Base-by-base conservation (phyloP, 2,113 vertebrate species). In the Mobula birostris region DNA sequence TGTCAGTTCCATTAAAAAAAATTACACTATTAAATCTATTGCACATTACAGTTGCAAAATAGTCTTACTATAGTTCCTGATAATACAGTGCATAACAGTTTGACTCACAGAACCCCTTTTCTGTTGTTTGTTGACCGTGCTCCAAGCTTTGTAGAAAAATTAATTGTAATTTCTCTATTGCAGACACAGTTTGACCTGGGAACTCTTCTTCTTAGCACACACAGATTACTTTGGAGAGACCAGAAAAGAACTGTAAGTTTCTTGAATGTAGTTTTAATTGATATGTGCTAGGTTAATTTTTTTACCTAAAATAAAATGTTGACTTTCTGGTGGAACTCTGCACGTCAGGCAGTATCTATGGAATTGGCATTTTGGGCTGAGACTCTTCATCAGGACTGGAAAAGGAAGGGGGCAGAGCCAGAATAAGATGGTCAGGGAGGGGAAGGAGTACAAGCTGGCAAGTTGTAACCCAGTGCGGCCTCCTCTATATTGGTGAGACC, bases 221-320 rank as follows among this genome's bases (percentile, higher is more conserved):
- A 99, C 95, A 97, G 98, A 56, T 95, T 99, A 66, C 97, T 99
- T 85, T 99, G 98, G 99, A 98, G 99, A 96, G 98, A 99, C 95
- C 96, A 97, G 87, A 99, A 98, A 96, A 99, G 98, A 95, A 97
- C 99, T 95, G 99, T 99, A 97, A 98, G 97, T 95, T 74, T 6
- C 94, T 76, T 94, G 6, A 32, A 93, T 27, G n/a, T 29, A 68
- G 0, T 0, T 74, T 93, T 7, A 88, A 7, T 15, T 48, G 48
- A 48, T 48, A 48, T 48, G 3, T 48, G 48, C 48, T 2, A 48
- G 48, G 48, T 48, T 48, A 48, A 48, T 48, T 48, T 48, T 48
- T 48, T 48, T 48, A 48, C 3, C 3, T 48, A 48, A 48, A 48
- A 48, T 48, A 48, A 48, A 48, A 48, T 48, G 48, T 48, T 48